Conservation (phyloP, 2,113 vertebrate species). For the Rousettus leschenaultii region DNA sequence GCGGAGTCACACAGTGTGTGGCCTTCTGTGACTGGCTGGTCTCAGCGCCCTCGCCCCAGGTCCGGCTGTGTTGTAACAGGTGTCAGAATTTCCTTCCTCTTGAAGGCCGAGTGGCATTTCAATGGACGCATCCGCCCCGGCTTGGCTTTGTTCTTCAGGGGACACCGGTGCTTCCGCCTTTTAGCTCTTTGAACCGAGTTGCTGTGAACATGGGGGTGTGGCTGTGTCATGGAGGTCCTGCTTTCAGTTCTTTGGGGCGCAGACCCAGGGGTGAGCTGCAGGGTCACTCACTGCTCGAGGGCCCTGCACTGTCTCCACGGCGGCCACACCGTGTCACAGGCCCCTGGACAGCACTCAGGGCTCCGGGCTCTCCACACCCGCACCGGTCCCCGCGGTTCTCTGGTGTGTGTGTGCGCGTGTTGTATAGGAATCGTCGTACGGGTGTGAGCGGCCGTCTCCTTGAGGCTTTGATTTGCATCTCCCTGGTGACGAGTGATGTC, state of each 20-base stretch:
- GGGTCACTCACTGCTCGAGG: neutral
- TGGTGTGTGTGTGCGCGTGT: neutral
- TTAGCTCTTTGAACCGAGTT: neutral
- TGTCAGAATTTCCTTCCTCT: neutral
- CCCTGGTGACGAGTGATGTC: neutral
- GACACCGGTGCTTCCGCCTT: neutral
- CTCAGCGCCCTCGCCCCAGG: neutral
- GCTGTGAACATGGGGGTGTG: neutral
- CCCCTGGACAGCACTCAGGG: neutral
- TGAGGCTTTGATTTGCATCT: neutral
- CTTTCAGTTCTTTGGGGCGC: neutral
- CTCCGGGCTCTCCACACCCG: neutral
- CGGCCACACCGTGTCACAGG: neutral
- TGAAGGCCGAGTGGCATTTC: too few relatives aligned
- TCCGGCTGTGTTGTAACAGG: too few relatives aligned
- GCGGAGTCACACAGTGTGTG: neutral
- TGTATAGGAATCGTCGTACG: too few relatives aligned
- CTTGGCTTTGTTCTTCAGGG: neutral
- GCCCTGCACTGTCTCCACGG: too few relatives aligned
- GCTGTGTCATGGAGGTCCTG: neutral
- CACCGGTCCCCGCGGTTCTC: neutral
- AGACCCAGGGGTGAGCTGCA: neutral
- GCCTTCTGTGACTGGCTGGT: neutral
- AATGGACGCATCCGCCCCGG: accelerated
- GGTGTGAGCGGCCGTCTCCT: neutral